These are phyloP conservation scores for Drosophila rellima DNA, from an alignment of 2,888 invertebrate genomes.

Conservation along the genomic window DNA sequence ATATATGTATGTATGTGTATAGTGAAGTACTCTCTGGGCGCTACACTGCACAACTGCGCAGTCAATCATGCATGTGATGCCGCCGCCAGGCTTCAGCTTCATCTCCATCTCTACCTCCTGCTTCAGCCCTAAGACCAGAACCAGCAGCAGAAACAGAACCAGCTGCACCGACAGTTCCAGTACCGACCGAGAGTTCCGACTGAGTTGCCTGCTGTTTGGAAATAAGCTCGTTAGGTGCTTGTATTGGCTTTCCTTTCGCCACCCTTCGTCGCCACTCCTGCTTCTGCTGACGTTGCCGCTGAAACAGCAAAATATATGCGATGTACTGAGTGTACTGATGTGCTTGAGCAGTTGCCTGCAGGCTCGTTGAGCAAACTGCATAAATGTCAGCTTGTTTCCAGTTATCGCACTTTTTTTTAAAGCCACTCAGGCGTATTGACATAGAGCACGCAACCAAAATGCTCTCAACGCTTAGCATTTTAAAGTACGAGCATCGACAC, in stretches of 20 bases:
- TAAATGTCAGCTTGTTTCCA: conserved; percentile 83
- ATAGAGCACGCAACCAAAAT: conserved; percentile 50
- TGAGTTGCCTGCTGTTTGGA: conserved; percentile 69
- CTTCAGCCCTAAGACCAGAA: not conserved
- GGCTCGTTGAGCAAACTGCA: conserved; percentile 80
- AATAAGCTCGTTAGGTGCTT: conserved; percentile 79
- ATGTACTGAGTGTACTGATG: conserved; percentile 61
- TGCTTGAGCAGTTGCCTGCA: conserved; percentile 76
- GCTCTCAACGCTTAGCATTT: conserved; percentile 26
- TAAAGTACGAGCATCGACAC: conserved; percentile 26
- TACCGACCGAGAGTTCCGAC: conserved; percentile 39
- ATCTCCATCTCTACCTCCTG: conserved; percentile 12
- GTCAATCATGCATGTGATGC: conserved; percentile 82
- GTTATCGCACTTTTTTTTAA: conserved; percentile 74
- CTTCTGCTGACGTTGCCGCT: conserved; percentile 47
- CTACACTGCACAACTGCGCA: conserved; percentile 77
- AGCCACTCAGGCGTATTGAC: conserved; percentile 68
- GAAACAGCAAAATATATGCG: conserved; percentile 78
- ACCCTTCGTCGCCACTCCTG: not conserved
- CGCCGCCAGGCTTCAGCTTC: conserved; percentile 72
- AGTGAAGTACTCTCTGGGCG: conserved; percentile 24
- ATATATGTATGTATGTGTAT: not conserved
- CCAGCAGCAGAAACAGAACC: not conserved
- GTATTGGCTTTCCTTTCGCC: conserved; percentile 70
- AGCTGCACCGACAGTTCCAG: conserved; percentile 10